These are phyloP conservation scores for Drosophila teissieri DNA, from an alignment of 1,140 invertebrate species.

Conservation along the genomic window DNA sequence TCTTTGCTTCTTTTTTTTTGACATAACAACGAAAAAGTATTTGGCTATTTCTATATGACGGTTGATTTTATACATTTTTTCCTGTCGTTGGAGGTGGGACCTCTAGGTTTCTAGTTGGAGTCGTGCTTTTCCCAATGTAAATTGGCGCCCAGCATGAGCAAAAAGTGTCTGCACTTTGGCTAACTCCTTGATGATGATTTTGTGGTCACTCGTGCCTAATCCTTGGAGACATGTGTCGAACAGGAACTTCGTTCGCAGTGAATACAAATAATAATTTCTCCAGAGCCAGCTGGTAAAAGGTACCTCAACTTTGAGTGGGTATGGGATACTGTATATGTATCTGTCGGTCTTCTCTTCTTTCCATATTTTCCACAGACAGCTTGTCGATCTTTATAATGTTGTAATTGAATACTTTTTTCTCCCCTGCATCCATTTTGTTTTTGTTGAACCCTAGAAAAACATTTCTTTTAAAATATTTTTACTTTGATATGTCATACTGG, in stretches of 20 bases:
- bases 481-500: slow-evolving; percentile 78
- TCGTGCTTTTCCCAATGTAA: slow-evolving; percentile 5
- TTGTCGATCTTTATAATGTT: slow-evolving; percentile 84
- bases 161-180: slow-evolving; percentile 43
- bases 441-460: slow-evolving; percentile 49
- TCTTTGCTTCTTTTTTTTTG: slow-evolving; percentile 17
- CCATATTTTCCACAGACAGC: slow-evolving; percentile 81
- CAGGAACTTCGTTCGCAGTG: slow-evolving; percentile 78
- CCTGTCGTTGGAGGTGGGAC: slow-evolving; percentile 5
- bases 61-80: slow-evolving; percentile 30
- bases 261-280: slow-evolving; percentile 83
- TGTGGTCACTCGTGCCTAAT: slow-evolving; percentile 84
- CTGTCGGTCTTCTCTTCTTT: slow-evolving; percentile 33
- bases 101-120: not conserved
- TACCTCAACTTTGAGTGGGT: no score
- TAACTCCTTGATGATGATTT: slow-evolving; percentile 81
- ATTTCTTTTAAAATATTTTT: slow-evolving; percentile 82
- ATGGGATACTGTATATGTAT: slow-evolving; percentile 21
- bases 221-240: slow-evolving; percentile 84
- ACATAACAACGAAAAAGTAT: slow-evolving; percentile 46
- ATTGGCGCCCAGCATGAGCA: slow-evolving; percentile 2
- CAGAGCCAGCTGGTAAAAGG: slow-evolving; percentile 7
- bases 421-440: slow-evolving; percentile 21
- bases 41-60: slow-evolving; percentile 46
- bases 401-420: slow-evolving; percentile 83